A percentile compares a stretch with the other conserved stretches of the same genome.
phyloP scores from a whole-genome alignment of 2,113 vertebrate genomes.

The Charina bottae region DNA sequence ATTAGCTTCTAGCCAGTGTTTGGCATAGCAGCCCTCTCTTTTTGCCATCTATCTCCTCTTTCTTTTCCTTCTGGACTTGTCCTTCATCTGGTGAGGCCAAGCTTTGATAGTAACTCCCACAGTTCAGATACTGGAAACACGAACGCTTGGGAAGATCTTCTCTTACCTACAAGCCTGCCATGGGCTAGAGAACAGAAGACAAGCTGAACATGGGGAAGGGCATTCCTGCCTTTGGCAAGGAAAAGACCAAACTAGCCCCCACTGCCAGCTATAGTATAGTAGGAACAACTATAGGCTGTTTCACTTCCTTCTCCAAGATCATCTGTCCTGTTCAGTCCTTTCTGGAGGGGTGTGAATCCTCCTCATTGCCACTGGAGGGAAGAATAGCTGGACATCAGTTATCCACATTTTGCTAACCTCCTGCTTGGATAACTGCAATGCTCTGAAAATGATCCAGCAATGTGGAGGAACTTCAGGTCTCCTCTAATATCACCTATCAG shows the following conservation, averaged over 20 bases:
- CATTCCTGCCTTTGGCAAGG: not conserved
- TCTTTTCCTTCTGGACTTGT: not conserved
- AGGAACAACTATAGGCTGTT: not conserved
- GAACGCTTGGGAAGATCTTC: not conserved
- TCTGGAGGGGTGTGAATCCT: too few species aligned
- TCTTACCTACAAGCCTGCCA: not conserved
- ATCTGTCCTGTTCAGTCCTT: not conserved
- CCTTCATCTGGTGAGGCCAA: not conserved
- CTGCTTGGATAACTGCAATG: too few species aligned
- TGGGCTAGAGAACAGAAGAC: not conserved
- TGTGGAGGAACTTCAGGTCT: too few species aligned
- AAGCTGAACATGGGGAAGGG: not conserved
- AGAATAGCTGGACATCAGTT: too few species aligned
- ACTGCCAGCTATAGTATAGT: not conserved
- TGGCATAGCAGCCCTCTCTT: too few species aligned
- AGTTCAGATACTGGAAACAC: not conserved
- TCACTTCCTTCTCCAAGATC: not conserved
- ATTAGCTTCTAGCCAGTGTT: too few species aligned
- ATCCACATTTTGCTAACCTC: too few species aligned
- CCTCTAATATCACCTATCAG: too few species aligned
- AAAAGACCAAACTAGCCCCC: too few species aligned
- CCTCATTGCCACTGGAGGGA: too few species aligned
- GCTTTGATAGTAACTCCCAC: not conserved
- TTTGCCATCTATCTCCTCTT: too few species aligned
- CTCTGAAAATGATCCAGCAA: too few species aligned